A percentile compares a stretch with the other conserved stretches of the same genome.
Evolutionary conservation across 2,888 invertebrate genomes (phyloP).

Genomic region (Drosophila antonietae): DNA sequence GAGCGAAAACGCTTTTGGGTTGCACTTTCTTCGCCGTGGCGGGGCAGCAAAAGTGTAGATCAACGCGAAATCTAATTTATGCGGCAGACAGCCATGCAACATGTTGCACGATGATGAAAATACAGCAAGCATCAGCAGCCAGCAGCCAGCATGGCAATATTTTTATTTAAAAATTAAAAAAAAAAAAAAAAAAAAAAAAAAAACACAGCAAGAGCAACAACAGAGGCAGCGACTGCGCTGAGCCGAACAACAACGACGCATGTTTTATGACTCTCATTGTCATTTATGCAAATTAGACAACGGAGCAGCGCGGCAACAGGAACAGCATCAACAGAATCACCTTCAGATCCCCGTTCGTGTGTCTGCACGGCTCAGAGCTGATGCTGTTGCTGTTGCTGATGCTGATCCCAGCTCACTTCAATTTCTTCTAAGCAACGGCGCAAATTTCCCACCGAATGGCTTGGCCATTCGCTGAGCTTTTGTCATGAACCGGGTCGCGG

Average conservation of each 20-base stretch:
- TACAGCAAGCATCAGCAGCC: slow-evolving; percentile 28
- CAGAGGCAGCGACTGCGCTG: slow-evolving; percentile 30
- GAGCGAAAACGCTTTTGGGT: slow-evolving; percentile 67
- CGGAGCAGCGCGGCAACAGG: slow-evolving; percentile 42
- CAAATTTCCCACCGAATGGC: slow-evolving; percentile 65
- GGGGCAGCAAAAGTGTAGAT: slow-evolving; percentile 72
- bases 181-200: neutral
- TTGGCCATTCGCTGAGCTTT: slow-evolving; percentile 59
- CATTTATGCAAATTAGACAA: slow-evolving; percentile 80
- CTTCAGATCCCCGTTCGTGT: slow-evolving; percentile 11
- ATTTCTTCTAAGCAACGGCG: slow-evolving; percentile 71
- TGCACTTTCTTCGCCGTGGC: slow-evolving; percentile 71
- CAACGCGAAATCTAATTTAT: slow-evolving; percentile 76
- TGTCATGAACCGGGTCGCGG: slow-evolving; percentile 51
- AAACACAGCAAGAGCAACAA: slow-evolving; percentile 4
- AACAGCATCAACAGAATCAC: slow-evolving; percentile 33
- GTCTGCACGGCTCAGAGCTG: slow-evolving; percentile 8
- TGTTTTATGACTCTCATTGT: slow-evolving; percentile 82
- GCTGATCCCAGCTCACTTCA: slow-evolving; percentile 27
- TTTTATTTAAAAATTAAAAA: slow-evolving; percentile 57
- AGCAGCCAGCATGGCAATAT: slow-evolving; percentile 45
- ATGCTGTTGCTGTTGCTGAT: slow-evolving; percentile 18
- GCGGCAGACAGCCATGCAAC: slow-evolving; percentile 68
- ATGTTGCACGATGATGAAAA: slow-evolving; percentile 71
- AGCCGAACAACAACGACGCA: slow-evolving; percentile 75